Conservation (phyloP, 2,113 vertebrate species). For the Panthera uncia region DNA sequence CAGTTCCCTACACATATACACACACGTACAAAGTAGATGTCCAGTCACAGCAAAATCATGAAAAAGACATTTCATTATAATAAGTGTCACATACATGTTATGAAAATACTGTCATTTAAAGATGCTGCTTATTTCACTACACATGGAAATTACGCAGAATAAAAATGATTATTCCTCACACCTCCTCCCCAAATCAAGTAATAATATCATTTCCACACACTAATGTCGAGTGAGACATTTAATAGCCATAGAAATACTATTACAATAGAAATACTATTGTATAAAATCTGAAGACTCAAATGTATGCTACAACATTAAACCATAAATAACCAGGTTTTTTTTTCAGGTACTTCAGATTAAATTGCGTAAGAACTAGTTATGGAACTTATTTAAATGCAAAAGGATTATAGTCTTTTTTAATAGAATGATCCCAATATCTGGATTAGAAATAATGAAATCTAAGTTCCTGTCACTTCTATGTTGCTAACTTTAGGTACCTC, state of each 20-base stretch:
- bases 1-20: background rate
- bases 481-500: background rate
- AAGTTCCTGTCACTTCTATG: conserved; percentile 1
- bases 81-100: background rate
- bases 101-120: conserved; percentile 34
- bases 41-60: background rate
- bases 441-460: background rate
- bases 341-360: conserved; percentile 22
- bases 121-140: background rate
- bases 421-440: background rate
- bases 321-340: background rate
- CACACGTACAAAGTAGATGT: background rate
- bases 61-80: background rate
- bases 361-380: background rate
- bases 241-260: background rate
- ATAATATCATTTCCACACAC: background rate
- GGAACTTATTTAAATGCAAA: background rate
- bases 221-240: background rate
- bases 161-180: background rate
- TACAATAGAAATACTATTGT: background rate
- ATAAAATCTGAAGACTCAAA: conserved; percentile 29
- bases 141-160: background rate
- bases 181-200: background rate
- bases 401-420: background rate
- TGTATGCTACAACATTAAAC: background rate